Base-by-base conservation (phyloP, 2,888 invertebrate species). In the Cyaniris semiargus region DNA sequence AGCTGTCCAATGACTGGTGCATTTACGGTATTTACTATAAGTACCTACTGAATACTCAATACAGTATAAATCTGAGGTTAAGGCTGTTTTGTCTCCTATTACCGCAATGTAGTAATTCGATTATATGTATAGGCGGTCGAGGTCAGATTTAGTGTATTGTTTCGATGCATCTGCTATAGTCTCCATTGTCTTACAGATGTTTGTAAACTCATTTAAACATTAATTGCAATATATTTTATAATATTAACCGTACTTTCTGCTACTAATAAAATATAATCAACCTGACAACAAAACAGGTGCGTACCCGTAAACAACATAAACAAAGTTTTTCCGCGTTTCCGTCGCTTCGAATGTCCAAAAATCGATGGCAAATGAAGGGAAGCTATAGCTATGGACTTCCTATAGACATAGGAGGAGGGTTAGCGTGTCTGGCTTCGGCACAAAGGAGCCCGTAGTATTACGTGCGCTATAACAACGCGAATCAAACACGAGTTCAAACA, bases 371-470 rank as follows among this genome's bases (percentile, higher is more conserved):
- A 84, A 84, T 81, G 81, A 83, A 85, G 84, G 84, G 81, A 83
- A 81, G 83, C 82, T 84, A 86, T 86, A 87, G 82, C 84, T 87
- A 87, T 87, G 85, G 85, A 81, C 86, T 83, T 85, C 78, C 81
- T 83, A 84, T 79, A 81, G 81, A 79, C 82, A 80, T 53, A 53
- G 82, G 83, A 84, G 86, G 89, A 88, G 91, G 92, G 91, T 89
- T 90, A 85, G 90, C 89, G 86, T 89, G 92, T 92, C 90, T 93
- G 89, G 89, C 88, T 84, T 84, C 85, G 86, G 84, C 85, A 92
- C 90, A 92, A 92, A 89, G 87, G 90, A 87, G 88, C 88, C 90
- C 89, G 87, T 90, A 85, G 81, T 89, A 89, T 87, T 89, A 85
- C 89, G 85, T 86, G 83, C 84, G 81, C 83, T 83, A 83, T 82